Evolutionary conservation across 2,113 vertebrate genomes (phyloP).

Genomic region (Numenius arquata): DNA sequence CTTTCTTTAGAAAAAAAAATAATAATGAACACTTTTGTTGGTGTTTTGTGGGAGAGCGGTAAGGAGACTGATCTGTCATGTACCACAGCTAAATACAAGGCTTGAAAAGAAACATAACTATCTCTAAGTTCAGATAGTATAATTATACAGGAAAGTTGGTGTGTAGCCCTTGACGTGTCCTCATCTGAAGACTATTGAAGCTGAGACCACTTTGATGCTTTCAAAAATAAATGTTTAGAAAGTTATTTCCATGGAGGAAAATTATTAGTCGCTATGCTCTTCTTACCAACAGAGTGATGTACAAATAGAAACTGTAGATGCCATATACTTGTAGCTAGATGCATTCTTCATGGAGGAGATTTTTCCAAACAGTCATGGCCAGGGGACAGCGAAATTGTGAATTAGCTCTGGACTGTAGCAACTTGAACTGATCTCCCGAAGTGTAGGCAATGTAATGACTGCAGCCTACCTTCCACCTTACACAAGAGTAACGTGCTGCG

Average conservation of each 20-base stretch:
- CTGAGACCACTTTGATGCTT: background rate
- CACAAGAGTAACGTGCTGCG: background rate
- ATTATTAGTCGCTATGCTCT: background rate
- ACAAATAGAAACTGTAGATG: background rate
- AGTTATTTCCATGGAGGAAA: background rate
- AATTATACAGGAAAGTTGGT: background rate
- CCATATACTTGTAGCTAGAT: background rate
- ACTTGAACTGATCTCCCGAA: background rate
- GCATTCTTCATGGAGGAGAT: background rate
- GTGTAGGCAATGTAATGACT: background rate
- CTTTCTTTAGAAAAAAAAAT: background rate
- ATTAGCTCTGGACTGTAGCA: background rate
- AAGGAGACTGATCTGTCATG: background rate
- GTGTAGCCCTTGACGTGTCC: background rate
- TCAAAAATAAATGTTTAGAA: background rate
- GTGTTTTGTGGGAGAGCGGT: background rate
- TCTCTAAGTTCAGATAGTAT: background rate
- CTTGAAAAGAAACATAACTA: background rate
- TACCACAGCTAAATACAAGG: background rate
- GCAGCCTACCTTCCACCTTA: background rate
- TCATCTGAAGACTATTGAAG: background rate
- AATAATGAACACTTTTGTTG: background rate
- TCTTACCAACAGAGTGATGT: background rate
- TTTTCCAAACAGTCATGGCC: background rate
- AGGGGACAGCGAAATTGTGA: background rate